These are phyloP conservation scores for Drosophila ironensis DNA, from an alignment of 1,140 invertebrate species.

Conservation along the genomic window DNA sequence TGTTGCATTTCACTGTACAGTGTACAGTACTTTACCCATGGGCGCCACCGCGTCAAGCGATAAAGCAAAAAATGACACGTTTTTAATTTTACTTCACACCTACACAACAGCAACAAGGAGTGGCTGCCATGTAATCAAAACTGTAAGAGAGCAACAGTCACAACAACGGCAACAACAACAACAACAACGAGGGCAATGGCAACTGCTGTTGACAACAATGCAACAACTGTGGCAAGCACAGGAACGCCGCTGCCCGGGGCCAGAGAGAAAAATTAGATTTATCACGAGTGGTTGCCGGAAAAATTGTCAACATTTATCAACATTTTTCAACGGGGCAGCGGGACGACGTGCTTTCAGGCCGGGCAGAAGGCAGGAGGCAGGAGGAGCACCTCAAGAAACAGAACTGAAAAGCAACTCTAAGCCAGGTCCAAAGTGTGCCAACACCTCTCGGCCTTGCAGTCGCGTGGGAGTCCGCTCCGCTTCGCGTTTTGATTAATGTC, in stretches of 20 bases:
- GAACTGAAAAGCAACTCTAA: conserved; percentile 31
- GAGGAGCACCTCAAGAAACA: conserved; percentile 29
- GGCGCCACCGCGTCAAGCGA: conserved; percentile 63
- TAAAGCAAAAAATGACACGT: conserved; percentile 80
- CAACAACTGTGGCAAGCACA: conserved; percentile 40
- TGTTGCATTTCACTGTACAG: background rate
- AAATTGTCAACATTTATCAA: conserved; percentile 81
- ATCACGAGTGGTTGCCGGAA: conserved; percentile 81
- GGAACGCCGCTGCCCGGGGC: conserved; percentile 28
- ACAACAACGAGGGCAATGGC: conserved; percentile 40
- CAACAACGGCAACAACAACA: conserved; percentile 20
- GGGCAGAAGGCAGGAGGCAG: conserved; percentile 33
- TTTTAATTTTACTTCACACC: conserved; percentile 81
- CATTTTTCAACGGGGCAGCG: conserved; percentile 73
- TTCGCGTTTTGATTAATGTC: conserved; percentile 75
- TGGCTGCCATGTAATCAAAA: conserved; percentile 38
- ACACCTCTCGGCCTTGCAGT: conserved; percentile 30
- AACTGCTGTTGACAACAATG: conserved; percentile 53
- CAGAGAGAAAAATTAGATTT: conserved; percentile 80
- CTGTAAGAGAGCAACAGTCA: conserved; percentile 46
- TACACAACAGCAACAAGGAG: conserved; percentile 56
- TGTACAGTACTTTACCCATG: conserved; percentile 14
- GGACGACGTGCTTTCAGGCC: conserved; percentile 61
- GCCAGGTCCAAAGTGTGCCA: conserved; percentile 56
- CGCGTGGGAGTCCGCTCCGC: conserved; percentile 31